A percentile compares a stretch with the other conserved stretches of the same genome.
Evolutionary conservation across 2,888 invertebrate species (phyloP).

Genomic region (Euspilapteryx auroguttella): DNA sequence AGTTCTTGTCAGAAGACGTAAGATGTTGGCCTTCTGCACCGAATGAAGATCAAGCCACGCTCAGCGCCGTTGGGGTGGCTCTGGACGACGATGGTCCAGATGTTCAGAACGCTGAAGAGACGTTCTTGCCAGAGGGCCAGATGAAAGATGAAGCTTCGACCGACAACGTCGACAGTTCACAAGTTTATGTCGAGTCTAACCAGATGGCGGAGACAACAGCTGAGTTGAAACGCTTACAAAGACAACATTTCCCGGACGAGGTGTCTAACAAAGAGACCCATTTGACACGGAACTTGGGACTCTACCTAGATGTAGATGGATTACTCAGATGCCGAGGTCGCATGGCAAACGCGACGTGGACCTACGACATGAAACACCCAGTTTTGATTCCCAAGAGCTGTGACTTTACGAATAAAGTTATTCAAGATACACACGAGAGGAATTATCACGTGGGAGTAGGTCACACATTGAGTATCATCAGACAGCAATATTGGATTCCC

Average conservation of each 20-base stretch:
- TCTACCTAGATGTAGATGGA: conserved; percentile 4
- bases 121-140: too few species aligned
- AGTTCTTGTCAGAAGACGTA: conserved; percentile 3
- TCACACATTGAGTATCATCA: conserved; percentile 3
- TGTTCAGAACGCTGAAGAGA: too few species aligned
- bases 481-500: conserved; percentile 5
- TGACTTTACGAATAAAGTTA: neutral
- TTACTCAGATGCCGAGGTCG: conserved; percentile 4
- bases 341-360: neutral
- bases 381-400: conserved; percentile 3
- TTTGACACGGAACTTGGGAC: neutral
- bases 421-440: conserved; percentile 1
- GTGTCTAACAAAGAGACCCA: conserved; percentile 1
- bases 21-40: too few species aligned
- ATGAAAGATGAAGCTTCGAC: too few species aligned
- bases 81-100: too few species aligned
- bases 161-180: too few species aligned
- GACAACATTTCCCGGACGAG: conserved; percentile 3
- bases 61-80: too few species aligned
- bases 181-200: too few species aligned
- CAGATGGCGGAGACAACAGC: too few species aligned
- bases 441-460: conserved; percentile 4
- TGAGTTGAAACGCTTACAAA: conserved; percentile 1
- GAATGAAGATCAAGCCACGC: too few species aligned
- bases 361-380: conserved; percentile 1